phyloP scores from a whole-genome alignment of 2,113 vertebrate genomes.

The Orycteropus afer region DNA sequence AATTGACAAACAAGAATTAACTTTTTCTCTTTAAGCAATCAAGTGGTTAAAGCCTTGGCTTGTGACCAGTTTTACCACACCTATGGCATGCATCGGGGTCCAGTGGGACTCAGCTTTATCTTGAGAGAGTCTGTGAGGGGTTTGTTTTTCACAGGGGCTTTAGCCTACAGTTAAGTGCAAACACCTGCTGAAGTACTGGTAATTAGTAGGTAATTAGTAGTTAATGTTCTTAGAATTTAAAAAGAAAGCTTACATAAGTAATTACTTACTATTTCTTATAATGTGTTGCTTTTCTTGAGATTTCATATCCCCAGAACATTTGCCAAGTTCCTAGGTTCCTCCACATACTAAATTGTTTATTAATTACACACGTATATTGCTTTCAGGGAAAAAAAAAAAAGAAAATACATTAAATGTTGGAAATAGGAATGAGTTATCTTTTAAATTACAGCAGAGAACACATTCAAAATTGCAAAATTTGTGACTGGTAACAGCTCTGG shows the following conservation, averaged over 20 bases:
- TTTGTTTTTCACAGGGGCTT: constrained; percentile 95
- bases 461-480: constrained; percentile 81
- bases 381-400: constrained; percentile 89
- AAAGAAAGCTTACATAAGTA: constrained; percentile 98
- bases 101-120: constrained; percentile 88
- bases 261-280: constrained; percentile 96
- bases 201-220: constrained; percentile 99
- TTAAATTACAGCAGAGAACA: constrained; percentile 85
- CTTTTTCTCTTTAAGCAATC: constrained; percentile 81
- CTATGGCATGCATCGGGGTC: constrained; percentile 81
- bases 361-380: constrained; percentile 99
- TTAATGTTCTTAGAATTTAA: constrained; percentile 99
- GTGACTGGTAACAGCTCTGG: constrained; percentile 73
- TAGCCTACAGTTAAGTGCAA: constrained; percentile 94
- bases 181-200: constrained; percentile 99
- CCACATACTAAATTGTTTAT: constrained; percentile 99
- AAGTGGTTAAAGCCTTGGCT: constrained; percentile 80
- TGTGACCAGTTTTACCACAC: constrained; percentile 78
- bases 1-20: background rate
- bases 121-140: constrained; percentile 93
- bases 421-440: constrained; percentile 86
- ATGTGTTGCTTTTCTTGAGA: constrained; percentile 97
- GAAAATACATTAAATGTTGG: constrained; percentile 93
- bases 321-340: constrained; percentile 97
- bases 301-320: constrained; percentile 98